These are phyloP conservation scores for Riparia riparia DNA, from an alignment of 2,113 vertebrate species.

Conservation along the genomic window DNA sequence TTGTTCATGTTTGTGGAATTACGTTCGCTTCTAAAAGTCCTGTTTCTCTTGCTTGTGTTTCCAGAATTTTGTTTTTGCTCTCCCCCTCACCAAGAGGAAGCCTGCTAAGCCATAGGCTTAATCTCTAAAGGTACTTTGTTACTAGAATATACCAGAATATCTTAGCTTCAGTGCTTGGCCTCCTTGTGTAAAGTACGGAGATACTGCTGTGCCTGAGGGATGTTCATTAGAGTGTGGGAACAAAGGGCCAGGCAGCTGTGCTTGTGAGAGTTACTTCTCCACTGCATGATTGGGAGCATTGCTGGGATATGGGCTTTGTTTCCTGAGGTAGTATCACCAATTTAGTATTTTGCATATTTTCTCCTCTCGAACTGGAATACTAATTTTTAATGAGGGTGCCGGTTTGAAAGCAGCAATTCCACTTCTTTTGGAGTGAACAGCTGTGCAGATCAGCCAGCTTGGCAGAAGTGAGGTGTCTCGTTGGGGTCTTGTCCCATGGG, in stretches of 20 bases:
- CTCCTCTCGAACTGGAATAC: background rate
- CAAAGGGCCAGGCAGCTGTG: background rate
- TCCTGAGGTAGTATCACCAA: background rate
- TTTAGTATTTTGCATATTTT: background rate
- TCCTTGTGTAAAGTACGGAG: accelerated
- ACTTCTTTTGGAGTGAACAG: accelerated
- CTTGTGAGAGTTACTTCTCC: background rate
- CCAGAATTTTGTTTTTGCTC: background rate
- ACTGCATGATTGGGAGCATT: accelerated
- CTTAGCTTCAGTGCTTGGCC: background rate
- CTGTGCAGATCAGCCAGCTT: background rate
- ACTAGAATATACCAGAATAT: background rate
- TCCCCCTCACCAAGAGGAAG: accelerated
- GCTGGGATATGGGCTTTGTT: background rate
- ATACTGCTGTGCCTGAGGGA: background rate
- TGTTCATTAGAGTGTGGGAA: background rate
- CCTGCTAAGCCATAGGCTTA: background rate
- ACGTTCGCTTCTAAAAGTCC: background rate
- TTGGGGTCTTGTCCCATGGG: accelerated
- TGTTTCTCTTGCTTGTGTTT: background rate
- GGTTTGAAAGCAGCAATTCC: background rate
- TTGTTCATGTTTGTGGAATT: background rate
- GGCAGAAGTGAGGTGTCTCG: background rate
- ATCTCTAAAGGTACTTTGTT: background rate
- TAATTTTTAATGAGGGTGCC: background rate